phyloP scores from a whole-genome alignment of 2,113 vertebrate genomes.

The Ctenodactylus gundi region DNA sequence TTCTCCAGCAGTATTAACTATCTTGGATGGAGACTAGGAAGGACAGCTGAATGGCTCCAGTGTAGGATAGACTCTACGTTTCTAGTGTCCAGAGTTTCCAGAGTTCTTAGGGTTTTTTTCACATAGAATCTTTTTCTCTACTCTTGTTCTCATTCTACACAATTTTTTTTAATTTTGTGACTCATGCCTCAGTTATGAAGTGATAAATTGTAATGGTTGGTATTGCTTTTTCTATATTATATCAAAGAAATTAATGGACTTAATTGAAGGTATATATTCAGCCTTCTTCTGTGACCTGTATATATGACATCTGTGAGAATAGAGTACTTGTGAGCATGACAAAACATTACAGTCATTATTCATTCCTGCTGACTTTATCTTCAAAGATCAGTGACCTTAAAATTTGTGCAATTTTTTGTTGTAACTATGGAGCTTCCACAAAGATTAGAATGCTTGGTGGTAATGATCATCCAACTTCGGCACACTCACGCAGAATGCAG shows the following conservation, averaged over 20 bases:
- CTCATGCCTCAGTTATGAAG: neutral
- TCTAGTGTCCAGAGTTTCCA: neutral
- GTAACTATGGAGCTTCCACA: neutral
- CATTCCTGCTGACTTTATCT: neutral
- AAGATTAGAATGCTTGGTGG: neutral
- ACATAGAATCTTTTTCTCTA: neutral
- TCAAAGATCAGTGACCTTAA: neutral
- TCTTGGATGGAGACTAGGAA: neutral
- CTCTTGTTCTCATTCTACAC: neutral
- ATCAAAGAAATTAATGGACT: no score
- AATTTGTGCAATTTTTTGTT: neutral
- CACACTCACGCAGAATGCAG: rapidly evolving
- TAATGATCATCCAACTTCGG: neutral
- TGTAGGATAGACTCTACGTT: neutral
- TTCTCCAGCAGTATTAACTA: neutral
- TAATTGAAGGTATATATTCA: neutral
- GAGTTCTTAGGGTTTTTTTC: neutral
- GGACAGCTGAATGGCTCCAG: neutral
- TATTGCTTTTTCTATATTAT: neutral
- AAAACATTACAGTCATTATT: neutral
- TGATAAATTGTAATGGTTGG: neutral
- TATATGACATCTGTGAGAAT: neutral
- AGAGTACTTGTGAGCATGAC: neutral
- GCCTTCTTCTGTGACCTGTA: neutral
- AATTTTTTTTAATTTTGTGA: neutral